Percentiles rank a stretch among this genome's conserved stretches.
Conservation (phyloP, 1,140 invertebrate genomes). For the Papilio aristodemus region DNA sequence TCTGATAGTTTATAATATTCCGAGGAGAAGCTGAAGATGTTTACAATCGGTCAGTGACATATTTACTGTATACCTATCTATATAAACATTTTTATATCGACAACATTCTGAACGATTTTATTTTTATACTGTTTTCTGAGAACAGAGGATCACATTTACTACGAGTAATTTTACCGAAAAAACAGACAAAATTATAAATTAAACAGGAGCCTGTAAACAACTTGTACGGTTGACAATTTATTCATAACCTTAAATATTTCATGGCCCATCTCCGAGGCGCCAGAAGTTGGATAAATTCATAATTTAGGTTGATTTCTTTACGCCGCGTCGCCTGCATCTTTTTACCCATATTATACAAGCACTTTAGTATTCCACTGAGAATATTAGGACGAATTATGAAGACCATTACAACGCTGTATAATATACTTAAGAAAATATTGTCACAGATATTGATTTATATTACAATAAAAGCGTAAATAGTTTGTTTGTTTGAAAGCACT, state of each 20-base stretch:
- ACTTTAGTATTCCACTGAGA: neutral
- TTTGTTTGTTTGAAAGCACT: no score
- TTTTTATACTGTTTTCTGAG: neutral
- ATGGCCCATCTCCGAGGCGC: slow-evolving; percentile 32
- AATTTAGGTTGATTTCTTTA: slow-evolving; percentile 38
- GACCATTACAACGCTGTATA: no score
- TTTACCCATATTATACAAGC: slow-evolving; percentile 3
- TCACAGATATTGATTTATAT: no score
- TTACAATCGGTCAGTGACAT: no score
- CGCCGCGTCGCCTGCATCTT: slow-evolving; percentile 13
- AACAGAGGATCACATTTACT: neutral
- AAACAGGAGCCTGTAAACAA: slow-evolving; percentile 20
- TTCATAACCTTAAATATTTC: slow-evolving; percentile 41
- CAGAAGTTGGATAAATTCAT: slow-evolving; percentile 32
- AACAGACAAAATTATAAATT: neutral
- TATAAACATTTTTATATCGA: no score
- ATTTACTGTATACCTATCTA: no score
- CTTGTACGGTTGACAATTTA: slow-evolving; percentile 22
- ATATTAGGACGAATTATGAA: no score
- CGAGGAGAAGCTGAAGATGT: no score
- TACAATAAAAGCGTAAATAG: no score
- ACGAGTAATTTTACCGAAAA: neutral
- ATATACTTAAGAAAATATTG: no score
- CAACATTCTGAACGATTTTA: no score
- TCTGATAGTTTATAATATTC: no score